Base-by-base conservation (phyloP, 2,888 invertebrate genomes). In the Hipparchia sbordonii region DNA sequence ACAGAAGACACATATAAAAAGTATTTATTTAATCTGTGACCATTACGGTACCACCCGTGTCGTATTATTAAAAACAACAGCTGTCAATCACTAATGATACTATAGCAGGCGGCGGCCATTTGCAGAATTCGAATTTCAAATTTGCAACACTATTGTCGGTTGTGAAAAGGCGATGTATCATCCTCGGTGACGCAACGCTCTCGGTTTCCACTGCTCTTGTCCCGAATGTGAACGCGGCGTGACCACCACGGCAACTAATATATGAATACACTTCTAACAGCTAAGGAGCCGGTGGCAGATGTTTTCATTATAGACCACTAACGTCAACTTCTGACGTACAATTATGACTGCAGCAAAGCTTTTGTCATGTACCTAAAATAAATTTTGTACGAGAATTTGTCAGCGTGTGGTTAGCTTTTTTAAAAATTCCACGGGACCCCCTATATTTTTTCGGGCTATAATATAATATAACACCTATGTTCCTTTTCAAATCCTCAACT, bases 121-220 rank as follows among this genome's bases (percentile, higher is more conserved):
- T 79, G 76, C 75, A 76, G 75, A 74, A 78, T 78, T 77, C 72
- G 77, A 81, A 79, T 79, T 77, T 78, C 72, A 77, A 79, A 79
- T 82, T 82, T 74, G 79, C 81, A 82, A 82, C 80, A 78, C 77
- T 77, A 78, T 79, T 78, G 83, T 79, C 79, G 82, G 81, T 87
- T 87, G 86, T 87, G 85, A 83, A 87, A 88, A 84, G 80, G 79
- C 85, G 81, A 84, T 80, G 86, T 83, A 84, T 88, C 85, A 88
- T 89, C 86, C 85, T 86, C 82, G 79, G 81, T 92, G 89, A 89
- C 85, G 92, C 92, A 88, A 87, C 87, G 87, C 88, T 91, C 91
- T 91, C 89, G 89, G 92, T 93, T 92, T 93, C 91, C 88, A 87
- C 87, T 92, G 92, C 91, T 89, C 93, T 93, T 93, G 93, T 89